Evolutionary conservation across 2,888 invertebrate genomes (phyloP).

Genomic region (Cyaniris semiargus): DNA sequence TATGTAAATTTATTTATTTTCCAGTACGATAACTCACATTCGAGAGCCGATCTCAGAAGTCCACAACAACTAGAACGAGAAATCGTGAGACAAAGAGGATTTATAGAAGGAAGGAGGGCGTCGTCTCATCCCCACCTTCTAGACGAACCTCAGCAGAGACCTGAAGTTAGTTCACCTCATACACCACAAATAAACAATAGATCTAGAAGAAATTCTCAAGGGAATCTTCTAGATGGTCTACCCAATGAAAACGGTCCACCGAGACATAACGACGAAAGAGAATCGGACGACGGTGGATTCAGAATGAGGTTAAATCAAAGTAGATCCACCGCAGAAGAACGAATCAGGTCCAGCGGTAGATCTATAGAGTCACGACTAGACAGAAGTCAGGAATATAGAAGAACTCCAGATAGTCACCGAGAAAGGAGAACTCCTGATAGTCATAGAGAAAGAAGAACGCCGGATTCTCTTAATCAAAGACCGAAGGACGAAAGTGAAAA

Average conservation of each 20-base stretch:
- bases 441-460: slow-evolving; percentile 24
- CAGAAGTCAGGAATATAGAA: slow-evolving; percentile 57
- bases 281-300: slow-evolving; percentile 83
- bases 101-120: slow-evolving; percentile 80
- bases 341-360: slow-evolving; percentile 70
- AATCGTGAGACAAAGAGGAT: slow-evolving; percentile 77
- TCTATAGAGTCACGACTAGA: slow-evolving; percentile 62
- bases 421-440: slow-evolving; percentile 30
- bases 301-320: slow-evolving; percentile 69
- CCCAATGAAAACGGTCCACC: slow-evolving; percentile 56
- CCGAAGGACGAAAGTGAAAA: slow-evolving; percentile 55
- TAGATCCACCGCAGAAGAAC: slow-evolving; percentile 68
- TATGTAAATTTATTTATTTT: slow-evolving; percentile 43
- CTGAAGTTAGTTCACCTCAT: slow-evolving; percentile 62
- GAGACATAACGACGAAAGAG: slow-evolving; percentile 69
- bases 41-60: slow-evolving; percentile 78
- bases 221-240: slow-evolving; percentile 79
- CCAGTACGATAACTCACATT: slow-evolving; percentile 72
- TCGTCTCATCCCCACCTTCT: slow-evolving; percentile 85
- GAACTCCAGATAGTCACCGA: slow-evolving; percentile 55
- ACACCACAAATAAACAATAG: slow-evolving; percentile 65
- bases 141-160: slow-evolving; percentile 68
- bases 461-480: slow-evolving; percentile 55
- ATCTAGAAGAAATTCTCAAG: slow-evolving; percentile 80
- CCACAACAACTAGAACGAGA: slow-evolving; percentile 83